Base-by-base conservation (phyloP, 1,140 invertebrate species). In the Pomacea maculata region DNA sequence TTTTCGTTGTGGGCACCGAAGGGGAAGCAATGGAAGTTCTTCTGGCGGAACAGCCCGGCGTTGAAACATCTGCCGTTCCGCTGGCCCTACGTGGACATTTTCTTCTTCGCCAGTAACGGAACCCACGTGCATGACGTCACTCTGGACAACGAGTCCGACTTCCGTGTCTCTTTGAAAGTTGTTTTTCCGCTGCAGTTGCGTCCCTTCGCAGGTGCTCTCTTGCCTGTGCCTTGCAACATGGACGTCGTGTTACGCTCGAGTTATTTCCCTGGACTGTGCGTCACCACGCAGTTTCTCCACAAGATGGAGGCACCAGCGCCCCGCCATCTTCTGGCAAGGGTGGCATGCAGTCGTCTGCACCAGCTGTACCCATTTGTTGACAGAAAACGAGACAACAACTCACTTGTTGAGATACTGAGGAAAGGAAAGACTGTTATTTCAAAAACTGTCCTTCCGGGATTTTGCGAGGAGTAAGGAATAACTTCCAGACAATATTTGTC, bases 71-170 rank as follows among this genome's bases (percentile, higher is more conserved):
- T 74, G 77, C 68, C 81, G 8, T 85, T 82, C 74, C 75, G 84
- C 21, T 90, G 88, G 88, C 89, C 89, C 19, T 90, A 85, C 79
- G 80, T 90, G 45, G 89, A 90, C 73, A 87, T 90, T 65, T 90
- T 89, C 79, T 89, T 90, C 79, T 89, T 85, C 79, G 55, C 29
- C 1, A 86, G 87, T 80, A 89, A 88, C 71, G 78, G 73, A 6
- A 89, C 87, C 7, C 88, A 89, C 79, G 83, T 90, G 8, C 88
- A 84, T 83, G 87, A 90, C 79, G 83, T 85, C 55, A 79, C 52
- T 14, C 84, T 79, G 6, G 73, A 82, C 17, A 87, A 86, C 64
- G 83, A 73, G 61, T 34, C 80, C 12, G 75, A 77, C 17, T 88
- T 86, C 75, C 65, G 76, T 54, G 88, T 83, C 73, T 72, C 25